A percentile compares a stretch with the other conserved stretches of the same genome.
These are phyloP conservation scores for Sinocyclocheilus anophthalmus DNA, from an alignment of 2,113 vertebrate genomes.

Conservation along the genomic window DNA sequence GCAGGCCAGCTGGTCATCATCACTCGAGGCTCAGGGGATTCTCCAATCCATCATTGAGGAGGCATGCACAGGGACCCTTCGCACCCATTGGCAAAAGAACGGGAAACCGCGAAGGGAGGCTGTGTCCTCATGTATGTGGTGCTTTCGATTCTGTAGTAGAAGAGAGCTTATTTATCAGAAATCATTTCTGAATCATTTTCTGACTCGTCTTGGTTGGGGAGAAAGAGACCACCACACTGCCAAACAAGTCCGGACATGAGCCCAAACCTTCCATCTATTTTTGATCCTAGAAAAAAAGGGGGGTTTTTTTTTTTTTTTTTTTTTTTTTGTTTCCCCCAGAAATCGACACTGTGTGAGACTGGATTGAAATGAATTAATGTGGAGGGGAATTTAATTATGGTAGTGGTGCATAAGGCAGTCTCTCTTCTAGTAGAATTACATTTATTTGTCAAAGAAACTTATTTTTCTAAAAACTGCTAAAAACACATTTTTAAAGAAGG, in stretches of 20 bases:
- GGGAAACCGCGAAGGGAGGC: no score
- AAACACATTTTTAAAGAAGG: no score
- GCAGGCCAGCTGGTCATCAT: slow-evolving; percentile 88
- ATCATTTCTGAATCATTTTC: not conserved
- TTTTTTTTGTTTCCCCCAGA: no score
- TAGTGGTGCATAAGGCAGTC: not conserved
- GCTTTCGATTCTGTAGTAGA: slow-evolving; percentile 76
- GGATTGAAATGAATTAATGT: slow-evolving; percentile 11
- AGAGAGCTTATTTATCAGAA: not conserved
- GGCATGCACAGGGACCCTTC: slow-evolving; percentile 77
- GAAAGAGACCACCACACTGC: not conserved
- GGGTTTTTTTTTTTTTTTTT: no score
- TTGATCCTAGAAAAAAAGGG: no score
- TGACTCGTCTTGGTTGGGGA: not conserved
- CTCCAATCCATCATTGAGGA: slow-evolving; percentile 79
- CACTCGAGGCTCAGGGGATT: slow-evolving; percentile 79
- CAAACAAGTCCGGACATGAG: not conserved
- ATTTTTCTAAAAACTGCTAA: no score
- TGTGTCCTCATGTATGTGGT: slow-evolving; percentile 80
- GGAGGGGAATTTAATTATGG: slow-evolving; percentile 14
- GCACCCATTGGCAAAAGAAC: slow-evolving; percentile 85
- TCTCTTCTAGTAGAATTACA: not conserved
- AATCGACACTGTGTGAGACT: slow-evolving; percentile 16
- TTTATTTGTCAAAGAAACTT: no score
- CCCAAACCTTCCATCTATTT: not conserved